Conservation (phyloP, 1,140 invertebrate species). For the Drosophila carrolli region DNA sequence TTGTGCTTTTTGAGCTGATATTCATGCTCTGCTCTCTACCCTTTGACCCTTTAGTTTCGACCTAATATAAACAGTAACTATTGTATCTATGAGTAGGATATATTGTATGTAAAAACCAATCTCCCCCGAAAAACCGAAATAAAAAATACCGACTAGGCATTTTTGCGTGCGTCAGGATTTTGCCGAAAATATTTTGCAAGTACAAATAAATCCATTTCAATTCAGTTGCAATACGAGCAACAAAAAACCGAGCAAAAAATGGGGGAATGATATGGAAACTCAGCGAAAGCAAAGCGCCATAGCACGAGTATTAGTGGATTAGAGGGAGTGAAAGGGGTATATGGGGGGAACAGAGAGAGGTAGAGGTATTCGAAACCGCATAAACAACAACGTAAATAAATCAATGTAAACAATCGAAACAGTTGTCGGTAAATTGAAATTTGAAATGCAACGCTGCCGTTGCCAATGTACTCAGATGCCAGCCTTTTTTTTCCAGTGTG, state of each 20-base stretch:
- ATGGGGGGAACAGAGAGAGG: slow-evolving; percentile 28
- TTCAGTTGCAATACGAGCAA: slow-evolving; percentile 32
- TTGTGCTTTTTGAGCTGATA: slow-evolving; percentile 60
- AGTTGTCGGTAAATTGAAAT: slow-evolving; percentile 83
- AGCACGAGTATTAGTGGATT: slow-evolving; percentile 75
- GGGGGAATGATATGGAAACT: slow-evolving; percentile 25
- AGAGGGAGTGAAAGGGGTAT: slow-evolving; percentile 33
- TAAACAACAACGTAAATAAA: slow-evolving; percentile 81
- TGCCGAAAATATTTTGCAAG: slow-evolving; percentile 74
- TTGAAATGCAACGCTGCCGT: slow-evolving; percentile 71
- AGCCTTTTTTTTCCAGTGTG: slow-evolving; percentile 28
- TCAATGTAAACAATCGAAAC: slow-evolving; percentile 83
- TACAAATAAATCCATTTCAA: slow-evolving; percentile 80
- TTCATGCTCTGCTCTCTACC: slow-evolving; percentile 30
- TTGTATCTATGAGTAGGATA: slow-evolving; percentile 35
- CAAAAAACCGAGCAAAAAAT: slow-evolving; percentile 4
- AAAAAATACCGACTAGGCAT: slow-evolving; percentile 4
- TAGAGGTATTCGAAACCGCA: slow-evolving; percentile 60
- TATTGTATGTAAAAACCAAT: slow-evolving; percentile 62
- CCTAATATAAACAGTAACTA: slow-evolving; percentile 68
- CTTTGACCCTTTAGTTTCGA: slow-evolving; percentile 22
- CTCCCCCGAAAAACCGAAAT: slow-evolving; percentile 45
- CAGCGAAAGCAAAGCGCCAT: slow-evolving; percentile 62
- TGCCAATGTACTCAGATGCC: slow-evolving; percentile 11
- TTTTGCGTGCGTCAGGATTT: slow-evolving; percentile 71